A percentile compares a stretch with the other conserved stretches of the same genome.
Conservation (phyloP, 2,888 invertebrate species). For the Leucophenga maculata region DNA sequence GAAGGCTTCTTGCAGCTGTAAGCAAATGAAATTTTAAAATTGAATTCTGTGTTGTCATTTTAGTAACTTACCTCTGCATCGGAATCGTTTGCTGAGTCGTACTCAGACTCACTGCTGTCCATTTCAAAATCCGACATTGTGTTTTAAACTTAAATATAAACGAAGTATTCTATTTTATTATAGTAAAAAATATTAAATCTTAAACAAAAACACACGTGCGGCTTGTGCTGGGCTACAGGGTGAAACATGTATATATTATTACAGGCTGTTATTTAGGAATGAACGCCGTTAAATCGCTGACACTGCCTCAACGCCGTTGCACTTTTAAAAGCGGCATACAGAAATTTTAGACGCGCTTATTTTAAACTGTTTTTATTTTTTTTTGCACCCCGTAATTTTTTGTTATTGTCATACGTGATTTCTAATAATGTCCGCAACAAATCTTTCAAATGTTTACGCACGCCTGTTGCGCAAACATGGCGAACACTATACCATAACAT, state of each 20-base stretch:
- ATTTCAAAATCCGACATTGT: constrained; percentile 58
- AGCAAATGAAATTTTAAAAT: constrained; percentile 36
- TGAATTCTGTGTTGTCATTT: background rate
- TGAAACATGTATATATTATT: background rate
- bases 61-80: constrained; percentile 65
- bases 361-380: too few relatives aligned
- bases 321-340: too few relatives aligned
- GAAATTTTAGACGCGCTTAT: too few relatives aligned
- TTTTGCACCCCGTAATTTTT: too few relatives aligned
- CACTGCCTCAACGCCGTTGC: constrained; percentile 10
- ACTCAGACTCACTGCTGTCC: constrained; percentile 63
- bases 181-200: constrained; percentile 17
- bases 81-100: constrained; percentile 64
- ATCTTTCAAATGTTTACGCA: constrained; percentile 68
- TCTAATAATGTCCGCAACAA: constrained; percentile 28
- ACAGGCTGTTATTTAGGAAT: background rate
- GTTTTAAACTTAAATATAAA: constrained; percentile 14
- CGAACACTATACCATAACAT: constrained; percentile 55
- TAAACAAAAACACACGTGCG: constrained; percentile 58
- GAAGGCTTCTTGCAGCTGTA: constrained; percentile 91
- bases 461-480: constrained; percentile 56
- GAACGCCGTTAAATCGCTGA: background rate
- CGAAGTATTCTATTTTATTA: background rate
- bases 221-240: background rate
- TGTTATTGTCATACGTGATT: too few relatives aligned